Conservation (phyloP, 2,113 vertebrate species). For the Semnornis frantzii region DNA sequence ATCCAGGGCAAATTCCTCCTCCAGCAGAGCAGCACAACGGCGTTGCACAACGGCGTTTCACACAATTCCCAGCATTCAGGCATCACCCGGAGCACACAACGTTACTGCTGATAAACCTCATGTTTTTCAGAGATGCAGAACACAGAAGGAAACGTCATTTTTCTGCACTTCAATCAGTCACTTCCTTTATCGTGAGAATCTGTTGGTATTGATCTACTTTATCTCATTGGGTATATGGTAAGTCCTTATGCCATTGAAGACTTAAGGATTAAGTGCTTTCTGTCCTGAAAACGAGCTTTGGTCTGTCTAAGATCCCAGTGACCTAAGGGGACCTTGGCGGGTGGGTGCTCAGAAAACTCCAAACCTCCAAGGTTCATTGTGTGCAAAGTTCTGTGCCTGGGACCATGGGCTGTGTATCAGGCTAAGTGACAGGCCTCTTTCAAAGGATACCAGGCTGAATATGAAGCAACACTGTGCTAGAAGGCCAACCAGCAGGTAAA, state of each 20-base stretch:
- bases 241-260: background rate
- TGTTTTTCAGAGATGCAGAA: background rate
- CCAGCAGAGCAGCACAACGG: background rate
- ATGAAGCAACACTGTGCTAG: background rate
- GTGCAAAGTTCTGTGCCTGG: fast-evolving
- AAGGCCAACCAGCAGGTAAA: background rate
- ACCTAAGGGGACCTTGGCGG: background rate
- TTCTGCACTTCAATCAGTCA: background rate
- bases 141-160: background rate
- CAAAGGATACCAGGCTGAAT: background rate
- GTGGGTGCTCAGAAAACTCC: background rate
- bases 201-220: background rate
- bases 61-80: fast-evolving
- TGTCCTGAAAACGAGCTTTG: background rate
- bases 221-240: fast-evolving
- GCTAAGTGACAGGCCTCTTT: background rate
- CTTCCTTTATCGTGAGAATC: background rate
- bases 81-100: fast-evolving
- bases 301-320: background rate
- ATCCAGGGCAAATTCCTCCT: background rate
- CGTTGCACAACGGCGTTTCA: fast-evolving
- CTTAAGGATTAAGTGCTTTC: background rate
- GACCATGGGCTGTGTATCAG: background rate
- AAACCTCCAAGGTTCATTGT: fast-evolving
- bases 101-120: background rate